Evolutionary conservation across 2,113 vertebrate genomes (phyloP).

Genomic region (Pristiophorus japonicus): DNA sequence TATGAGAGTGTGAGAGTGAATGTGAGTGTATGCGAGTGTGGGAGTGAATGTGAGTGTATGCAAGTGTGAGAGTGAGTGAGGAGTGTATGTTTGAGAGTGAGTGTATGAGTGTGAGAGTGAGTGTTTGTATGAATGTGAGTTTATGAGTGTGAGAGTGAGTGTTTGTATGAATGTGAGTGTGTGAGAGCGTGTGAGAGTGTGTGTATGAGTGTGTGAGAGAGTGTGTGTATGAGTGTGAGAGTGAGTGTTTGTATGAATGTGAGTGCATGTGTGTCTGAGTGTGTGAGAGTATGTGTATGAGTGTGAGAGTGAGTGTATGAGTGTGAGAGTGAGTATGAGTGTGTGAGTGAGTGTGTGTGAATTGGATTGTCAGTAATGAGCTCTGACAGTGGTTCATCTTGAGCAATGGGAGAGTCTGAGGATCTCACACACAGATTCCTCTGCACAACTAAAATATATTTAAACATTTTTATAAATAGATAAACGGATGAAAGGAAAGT

Average conservation of each 20-base stretch:
- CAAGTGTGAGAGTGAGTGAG: neutral
- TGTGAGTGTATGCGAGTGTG: too few relatives aligned
- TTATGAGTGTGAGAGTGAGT: too few relatives aligned
- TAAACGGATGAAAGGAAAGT: neutral
- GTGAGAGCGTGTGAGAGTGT: too few relatives aligned
- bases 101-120: neutral
- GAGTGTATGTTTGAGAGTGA: neutral
- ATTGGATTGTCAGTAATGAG: neutral
- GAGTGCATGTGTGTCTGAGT: too few relatives aligned
- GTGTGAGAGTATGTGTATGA: too few relatives aligned
- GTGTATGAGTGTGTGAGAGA: too few relatives aligned
- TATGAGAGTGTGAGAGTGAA: neutral
- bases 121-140: too few relatives aligned
- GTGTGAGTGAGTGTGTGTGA: neutral
- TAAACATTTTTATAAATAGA: neutral
- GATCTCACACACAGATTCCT: neutral
- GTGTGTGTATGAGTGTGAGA: too few relatives aligned
- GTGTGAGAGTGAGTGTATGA: too few relatives aligned
- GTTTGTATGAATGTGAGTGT: too few relatives aligned
- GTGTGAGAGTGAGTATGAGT: too few relatives aligned
- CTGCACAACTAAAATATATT: neutral
- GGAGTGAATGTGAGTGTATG: neutral
- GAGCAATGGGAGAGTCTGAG: neutral
- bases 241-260: too few relatives aligned
- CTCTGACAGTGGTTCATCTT: neutral